Conservation (phyloP, 2,888 invertebrate genomes). For the Melinaea menophilus region DNA sequence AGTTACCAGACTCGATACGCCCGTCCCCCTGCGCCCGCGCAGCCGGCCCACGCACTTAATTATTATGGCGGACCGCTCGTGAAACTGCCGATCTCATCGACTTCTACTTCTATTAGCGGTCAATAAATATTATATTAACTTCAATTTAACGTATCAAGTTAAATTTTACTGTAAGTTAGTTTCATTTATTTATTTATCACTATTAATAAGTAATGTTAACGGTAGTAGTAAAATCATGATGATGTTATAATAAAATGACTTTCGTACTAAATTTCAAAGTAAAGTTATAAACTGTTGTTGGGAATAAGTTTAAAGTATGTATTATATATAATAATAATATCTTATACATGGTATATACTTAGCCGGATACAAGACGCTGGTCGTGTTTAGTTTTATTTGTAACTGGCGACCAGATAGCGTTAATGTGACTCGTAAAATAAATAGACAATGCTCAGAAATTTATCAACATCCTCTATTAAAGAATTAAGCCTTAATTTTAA, state of each 20-base stretch:
- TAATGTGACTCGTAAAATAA: constrained; percentile 10
- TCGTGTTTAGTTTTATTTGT: constrained; percentile 18
- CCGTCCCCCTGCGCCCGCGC: constrained; percentile 50
- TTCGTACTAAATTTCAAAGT: no score
- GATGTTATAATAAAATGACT: no score
- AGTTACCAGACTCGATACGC: constrained; percentile 76
- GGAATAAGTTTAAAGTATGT: not conserved
- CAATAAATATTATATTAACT: constrained; percentile 18
- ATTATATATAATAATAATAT: constrained; percentile 19
- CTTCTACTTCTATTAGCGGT: constrained; percentile 68
- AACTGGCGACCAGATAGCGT: constrained; percentile 15
- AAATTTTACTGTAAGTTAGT: no score
- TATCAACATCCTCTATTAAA: not conserved
- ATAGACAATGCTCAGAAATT: constrained; percentile 8
- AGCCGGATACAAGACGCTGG: constrained; percentile 24
- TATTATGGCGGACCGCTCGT: constrained; percentile 67
- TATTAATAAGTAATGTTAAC: no score
- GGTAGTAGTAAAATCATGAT: no score
- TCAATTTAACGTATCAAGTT: constrained; percentile 1
- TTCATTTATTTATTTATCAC: no score
- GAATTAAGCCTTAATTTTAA: no score
- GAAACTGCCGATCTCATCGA: constrained; percentile 70
- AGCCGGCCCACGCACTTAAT: constrained; percentile 54
- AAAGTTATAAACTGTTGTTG: not conserved
- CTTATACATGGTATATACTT: constrained; percentile 17